A percentile compares a stretch with the other conserved stretches of the same genome.
These are phyloP conservation scores for Petrolisthes cinctipes DNA, from an alignment of 2,888 invertebrate genomes.

Conservation along the genomic window DNA sequence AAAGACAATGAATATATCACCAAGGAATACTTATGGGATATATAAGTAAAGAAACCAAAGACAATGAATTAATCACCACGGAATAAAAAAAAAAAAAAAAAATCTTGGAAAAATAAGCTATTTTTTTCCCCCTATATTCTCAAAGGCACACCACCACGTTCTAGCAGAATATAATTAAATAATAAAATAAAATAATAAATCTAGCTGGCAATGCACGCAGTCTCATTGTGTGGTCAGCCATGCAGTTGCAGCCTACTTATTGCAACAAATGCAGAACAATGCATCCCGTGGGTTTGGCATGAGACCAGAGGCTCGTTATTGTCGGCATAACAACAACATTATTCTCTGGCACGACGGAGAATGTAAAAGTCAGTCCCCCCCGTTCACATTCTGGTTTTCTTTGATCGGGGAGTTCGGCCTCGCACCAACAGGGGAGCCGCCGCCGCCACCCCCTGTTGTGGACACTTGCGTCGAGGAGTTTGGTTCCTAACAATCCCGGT, in stretches of 20 bases:
- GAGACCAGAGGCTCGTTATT: not conserved
- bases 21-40: too few species aligned
- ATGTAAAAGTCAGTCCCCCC: constrained; percentile 19
- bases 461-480: not conserved
- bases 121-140: not conserved
- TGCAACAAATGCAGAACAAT: not conserved
- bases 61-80: too few species aligned
- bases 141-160: not conserved
- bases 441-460: constrained; percentile 25
- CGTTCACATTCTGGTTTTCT: not conserved
- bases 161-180: not conserved
- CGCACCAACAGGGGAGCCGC: constrained; percentile 28
- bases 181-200: too few species aligned
- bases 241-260: too few species aligned
- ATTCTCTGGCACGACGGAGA: constrained; percentile 1
- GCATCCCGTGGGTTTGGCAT: not conserved
- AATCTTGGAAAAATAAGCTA: not conserved
- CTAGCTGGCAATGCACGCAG: not conserved
- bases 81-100: not conserved
- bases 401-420: constrained; percentile 32
- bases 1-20: too few species aligned
- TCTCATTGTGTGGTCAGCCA: not conserved
- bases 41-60: too few species aligned
- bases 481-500: not conserved
- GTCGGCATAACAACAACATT: constrained; percentile 30